Base-by-base conservation (phyloP, 2,888 invertebrate species). In the Apamea monoglypha region DNA sequence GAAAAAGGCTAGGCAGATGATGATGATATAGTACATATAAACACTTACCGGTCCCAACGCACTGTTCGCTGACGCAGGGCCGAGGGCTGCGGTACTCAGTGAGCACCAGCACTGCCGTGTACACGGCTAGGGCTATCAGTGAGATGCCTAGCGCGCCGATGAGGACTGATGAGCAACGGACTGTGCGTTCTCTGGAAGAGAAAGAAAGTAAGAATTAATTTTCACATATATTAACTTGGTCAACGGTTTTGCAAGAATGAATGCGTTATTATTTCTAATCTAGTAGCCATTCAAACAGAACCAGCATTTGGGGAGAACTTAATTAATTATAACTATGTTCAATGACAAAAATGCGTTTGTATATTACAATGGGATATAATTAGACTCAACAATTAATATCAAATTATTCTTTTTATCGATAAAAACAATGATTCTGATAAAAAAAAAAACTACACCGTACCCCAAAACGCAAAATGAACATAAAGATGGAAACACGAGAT, bases 21-120 rank as follows among this genome's bases (percentile, higher is more conserved):
- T n/a, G 21, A 25, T 8, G 25, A 50, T 21, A 40, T 56, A n/a
- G n/a, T n/a, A 40, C 40, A 40, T 36, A 70, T 18, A 14, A 44
- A 32, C 36, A 88, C 93, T 92, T 87, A 98, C 98, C 98, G 90
- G 98, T 98, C 80, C 96, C 97, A 36, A 98, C 97, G 91, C 98
- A 98, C 88, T 97, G 97, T 90, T 97, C 97, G 88, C 96, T 97
- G 91, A 97, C 92, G 90, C 98, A 98, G 66, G 97, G 95, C 64
- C 94, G 90, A 0, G 95, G 94, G 71, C 93, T 94, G 84, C 91
- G 92, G 91, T 97, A 95, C 87, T 96, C 96, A 0, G 96, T 93
- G 72, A 97, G 94, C 64, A 97, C 95, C 82, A 97, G 93, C 82
- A 96, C 96, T 0, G 95, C 91, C 59, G 97, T 96, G 93, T 97